These are phyloP conservation scores for Phoxinus dragarum DNA, from an alignment of 2,797 vertebrate species.

Conservation along the genomic window DNA sequence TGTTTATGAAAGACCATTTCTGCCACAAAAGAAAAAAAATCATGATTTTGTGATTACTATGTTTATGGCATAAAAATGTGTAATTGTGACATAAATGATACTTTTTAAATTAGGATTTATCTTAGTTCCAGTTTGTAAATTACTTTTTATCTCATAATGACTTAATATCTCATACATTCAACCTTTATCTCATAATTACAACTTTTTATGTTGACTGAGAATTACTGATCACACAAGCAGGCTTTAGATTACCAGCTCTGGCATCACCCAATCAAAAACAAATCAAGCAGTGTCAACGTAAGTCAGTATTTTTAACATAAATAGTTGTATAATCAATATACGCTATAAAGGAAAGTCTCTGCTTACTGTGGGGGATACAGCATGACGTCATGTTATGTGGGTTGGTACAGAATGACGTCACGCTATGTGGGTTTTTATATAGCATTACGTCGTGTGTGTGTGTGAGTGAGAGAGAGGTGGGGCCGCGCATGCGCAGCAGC, in stretches of 20 bases:
- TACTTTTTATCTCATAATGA: neutral
- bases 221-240: neutral
- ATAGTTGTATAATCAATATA: neutral
- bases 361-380: neutral
- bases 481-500: slow-evolving; percentile 73
- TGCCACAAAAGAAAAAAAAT: neutral
- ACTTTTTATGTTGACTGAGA: neutral
- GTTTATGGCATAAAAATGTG: neutral
- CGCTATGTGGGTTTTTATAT: slow-evolving; percentile 26
- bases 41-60: neutral
- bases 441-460: slow-evolving; percentile 74
- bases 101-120: neutral
- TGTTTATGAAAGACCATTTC: neutral
- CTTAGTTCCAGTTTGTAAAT: neutral
- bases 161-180: too few relatives aligned
- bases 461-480: slow-evolving; percentile 61
- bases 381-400: slow-evolving; percentile 45
- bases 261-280: neutral
- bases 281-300: neutral
- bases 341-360: neutral
- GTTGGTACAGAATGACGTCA: slow-evolving; percentile 71
- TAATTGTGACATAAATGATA: neutral
- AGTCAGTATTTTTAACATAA: too few relatives aligned
- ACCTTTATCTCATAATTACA: neutral
- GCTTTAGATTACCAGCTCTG: neutral